Conservation (phyloP, 2,113 vertebrate species). For the Ameiurus melas region DNA sequence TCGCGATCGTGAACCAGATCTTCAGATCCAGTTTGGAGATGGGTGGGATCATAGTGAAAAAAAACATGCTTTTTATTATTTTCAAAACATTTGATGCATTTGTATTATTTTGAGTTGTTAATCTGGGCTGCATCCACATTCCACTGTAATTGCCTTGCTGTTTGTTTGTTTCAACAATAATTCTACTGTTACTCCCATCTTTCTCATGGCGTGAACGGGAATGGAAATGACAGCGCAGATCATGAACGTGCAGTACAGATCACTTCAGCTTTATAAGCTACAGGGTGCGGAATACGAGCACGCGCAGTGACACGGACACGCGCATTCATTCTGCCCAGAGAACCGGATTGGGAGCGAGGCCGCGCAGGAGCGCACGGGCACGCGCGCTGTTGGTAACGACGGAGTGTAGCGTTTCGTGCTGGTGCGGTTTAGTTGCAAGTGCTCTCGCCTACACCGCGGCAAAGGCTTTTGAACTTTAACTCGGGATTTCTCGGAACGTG, state of each 20-base stretch:
- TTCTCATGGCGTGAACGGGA: neutral
- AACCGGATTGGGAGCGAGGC: neutral
- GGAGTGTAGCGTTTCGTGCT: neutral
- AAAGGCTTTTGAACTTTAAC: slow-evolving; percentile 25
- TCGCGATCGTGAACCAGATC: neutral
- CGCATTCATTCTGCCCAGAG: neutral
- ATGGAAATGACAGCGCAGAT: neutral
- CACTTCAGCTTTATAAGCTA: neutral
- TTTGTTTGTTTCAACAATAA: neutral
- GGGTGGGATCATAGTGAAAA: neutral
- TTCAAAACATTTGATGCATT: no score
- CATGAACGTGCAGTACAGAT: neutral
- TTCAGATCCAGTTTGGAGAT: neutral
- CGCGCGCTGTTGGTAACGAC: neutral
- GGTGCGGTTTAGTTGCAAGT: neutral
- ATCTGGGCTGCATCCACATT: neutral
- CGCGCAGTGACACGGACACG: neutral
- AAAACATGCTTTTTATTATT: neutral
- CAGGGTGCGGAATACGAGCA: slow-evolving; percentile 15
- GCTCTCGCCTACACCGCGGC: neutral
- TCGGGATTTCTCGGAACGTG: neutral
- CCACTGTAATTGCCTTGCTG: neutral
- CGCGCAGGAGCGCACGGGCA: neutral
- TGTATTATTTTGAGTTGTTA: neutral
- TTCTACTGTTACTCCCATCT: neutral